Evolutionary conservation across 2,113 vertebrate species (phyloP).

Genomic region (Hippocampus guttulatus): DNA sequence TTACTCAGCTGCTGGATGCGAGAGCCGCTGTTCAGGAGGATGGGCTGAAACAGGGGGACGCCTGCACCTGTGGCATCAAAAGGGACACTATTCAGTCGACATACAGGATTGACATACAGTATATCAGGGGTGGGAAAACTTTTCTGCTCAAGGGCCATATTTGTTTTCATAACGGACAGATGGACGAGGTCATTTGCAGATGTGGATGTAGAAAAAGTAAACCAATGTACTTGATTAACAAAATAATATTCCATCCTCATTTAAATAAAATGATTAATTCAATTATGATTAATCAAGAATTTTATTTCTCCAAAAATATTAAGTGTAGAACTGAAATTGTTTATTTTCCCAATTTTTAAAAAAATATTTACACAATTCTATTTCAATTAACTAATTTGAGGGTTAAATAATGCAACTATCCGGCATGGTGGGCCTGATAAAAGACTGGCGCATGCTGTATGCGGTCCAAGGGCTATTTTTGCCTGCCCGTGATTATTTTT

Average conservation of each 20-base stretch:
- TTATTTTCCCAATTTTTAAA: not conserved
- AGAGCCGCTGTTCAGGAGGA: constrained; percentile 83
- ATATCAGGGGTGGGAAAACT: no score
- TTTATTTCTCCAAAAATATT: not conserved
- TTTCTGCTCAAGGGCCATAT: not conserved
- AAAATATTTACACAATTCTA: no score
- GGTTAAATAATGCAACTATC: no score
- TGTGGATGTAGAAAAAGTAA: no score
- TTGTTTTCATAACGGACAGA: not conserved
- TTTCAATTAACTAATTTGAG: no score
- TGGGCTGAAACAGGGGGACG: constrained; percentile 96
- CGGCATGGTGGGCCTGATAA: no score
- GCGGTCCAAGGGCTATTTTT: no score
- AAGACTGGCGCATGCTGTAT: no score
- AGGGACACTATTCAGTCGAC: not conserved
- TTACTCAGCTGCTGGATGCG: constrained; percentile 92
- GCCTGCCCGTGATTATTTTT: no score
- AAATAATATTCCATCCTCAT: not conserved
- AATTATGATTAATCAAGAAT: no score
- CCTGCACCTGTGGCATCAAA: constrained; percentile 79
- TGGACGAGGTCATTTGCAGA: not conserved
- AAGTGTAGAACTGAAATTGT: not conserved
- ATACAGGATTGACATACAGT: not conserved
- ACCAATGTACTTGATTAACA: no score
- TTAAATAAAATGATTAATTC: not conserved